Conservation (phyloP, 2,888 invertebrate species). For the Tanaodytes sp. region DNA sequence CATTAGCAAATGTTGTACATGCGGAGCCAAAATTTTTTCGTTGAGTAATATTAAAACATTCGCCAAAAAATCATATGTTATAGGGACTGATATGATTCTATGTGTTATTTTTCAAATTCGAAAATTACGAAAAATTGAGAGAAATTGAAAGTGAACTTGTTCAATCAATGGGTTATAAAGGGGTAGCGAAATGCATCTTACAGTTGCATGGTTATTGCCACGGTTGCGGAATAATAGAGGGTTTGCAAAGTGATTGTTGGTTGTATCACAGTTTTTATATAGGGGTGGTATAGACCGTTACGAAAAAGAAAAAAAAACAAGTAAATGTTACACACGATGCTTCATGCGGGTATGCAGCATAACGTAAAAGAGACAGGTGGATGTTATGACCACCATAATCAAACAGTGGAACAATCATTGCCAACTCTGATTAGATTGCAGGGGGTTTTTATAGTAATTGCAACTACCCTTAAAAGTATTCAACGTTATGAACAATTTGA, state of each 20-base stretch:
- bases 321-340: constrained; percentile 39
- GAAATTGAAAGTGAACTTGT: too few relatives aligned
- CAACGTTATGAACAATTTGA: too few relatives aligned
- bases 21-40: too few relatives aligned
- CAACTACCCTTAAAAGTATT: too few relatives aligned
- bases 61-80: too few relatives aligned
- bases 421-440: constrained; percentile 58
- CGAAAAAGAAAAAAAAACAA: constrained; percentile 57
- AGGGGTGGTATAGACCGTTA: constrained; percentile 70
- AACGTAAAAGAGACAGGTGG: constrained; percentile 63
- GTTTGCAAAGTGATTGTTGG: constrained; percentile 47
- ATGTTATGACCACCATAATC: constrained; percentile 61
- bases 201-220: constrained; percentile 45
- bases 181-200: constrained; percentile 44
- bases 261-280: constrained; percentile 60
- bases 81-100: too few relatives aligned
- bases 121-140: too few relatives aligned
- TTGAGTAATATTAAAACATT: too few relatives aligned
- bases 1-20: too few relatives aligned
- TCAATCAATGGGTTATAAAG: too few relatives aligned
- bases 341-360: constrained; percentile 51
- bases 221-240: constrained; percentile 38
- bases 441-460: constrained; percentile 54
- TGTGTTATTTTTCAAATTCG: too few relatives aligned
- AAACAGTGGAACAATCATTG: constrained; percentile 60